Conservation (phyloP, 1,140 invertebrate species). For the Trichomalopsis sarcophagae region DNA sequence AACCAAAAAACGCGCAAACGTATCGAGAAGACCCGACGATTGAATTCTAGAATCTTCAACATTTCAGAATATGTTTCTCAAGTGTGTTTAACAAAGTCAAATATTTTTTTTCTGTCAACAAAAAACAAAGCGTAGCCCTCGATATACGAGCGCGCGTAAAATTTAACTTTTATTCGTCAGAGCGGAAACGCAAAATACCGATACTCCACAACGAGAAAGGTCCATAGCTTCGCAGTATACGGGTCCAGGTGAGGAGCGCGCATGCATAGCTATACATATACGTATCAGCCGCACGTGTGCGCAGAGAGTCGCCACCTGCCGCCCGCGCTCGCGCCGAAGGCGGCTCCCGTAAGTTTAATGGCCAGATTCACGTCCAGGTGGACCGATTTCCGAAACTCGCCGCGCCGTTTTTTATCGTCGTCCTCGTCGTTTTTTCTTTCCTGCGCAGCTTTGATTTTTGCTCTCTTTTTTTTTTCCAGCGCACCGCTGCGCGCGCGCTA, state of each 20-base stretch:
- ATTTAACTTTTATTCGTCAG: slow-evolving; percentile 15
- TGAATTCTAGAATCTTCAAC: too few relatives aligned
- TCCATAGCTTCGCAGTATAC: too few relatives aligned
- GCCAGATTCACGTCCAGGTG: slow-evolving; percentile 40
- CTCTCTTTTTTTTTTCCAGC: background rate
- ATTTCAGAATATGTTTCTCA: too few relatives aligned
- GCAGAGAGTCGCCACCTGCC: slow-evolving; percentile 19
- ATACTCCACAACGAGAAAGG: too few relatives aligned
- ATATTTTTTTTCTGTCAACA: too few relatives aligned
- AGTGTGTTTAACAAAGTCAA: too few relatives aligned
- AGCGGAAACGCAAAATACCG: background rate
- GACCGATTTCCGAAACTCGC: slow-evolving; percentile 30
- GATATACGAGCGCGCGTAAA: too few relatives aligned
- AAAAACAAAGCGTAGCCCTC: background rate
- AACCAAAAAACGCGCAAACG: too few relatives aligned
- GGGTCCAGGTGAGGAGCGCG: slow-evolving; percentile 38
- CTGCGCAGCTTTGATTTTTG: background rate
- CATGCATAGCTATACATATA: too few relatives aligned
- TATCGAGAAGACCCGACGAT: too few relatives aligned
- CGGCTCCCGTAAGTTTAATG: background rate
- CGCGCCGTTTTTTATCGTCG: background rate
- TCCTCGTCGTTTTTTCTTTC: background rate
- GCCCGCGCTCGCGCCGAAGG: background rate
- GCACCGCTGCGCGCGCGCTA: background rate
- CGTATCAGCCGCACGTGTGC: too few relatives aligned